Percentiles rank a stretch among this genome's conserved stretches.
phyloP scores from a whole-genome alignment of 2,888 invertebrate genomes.

The Tholera decimalis region DNA sequence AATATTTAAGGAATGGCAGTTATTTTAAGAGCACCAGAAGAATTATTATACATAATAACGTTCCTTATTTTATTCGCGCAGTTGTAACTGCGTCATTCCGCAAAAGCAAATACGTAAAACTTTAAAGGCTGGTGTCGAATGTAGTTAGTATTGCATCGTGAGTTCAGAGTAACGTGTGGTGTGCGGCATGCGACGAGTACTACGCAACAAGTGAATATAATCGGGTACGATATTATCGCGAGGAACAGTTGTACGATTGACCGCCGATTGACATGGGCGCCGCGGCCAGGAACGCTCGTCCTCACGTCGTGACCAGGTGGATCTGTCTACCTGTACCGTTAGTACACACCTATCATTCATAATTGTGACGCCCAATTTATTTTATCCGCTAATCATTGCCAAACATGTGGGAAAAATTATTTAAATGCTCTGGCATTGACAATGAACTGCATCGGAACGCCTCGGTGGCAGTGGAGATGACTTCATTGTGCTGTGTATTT shows the following conservation, averaged over 20 bases:
- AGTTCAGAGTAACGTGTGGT: conserved; percentile 85
- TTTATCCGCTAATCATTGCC: conserved; percentile 55
- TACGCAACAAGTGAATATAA: conserved; percentile 88
- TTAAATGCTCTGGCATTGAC: conserved; percentile 51
- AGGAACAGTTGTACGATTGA: conserved; percentile 81
- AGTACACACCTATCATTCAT: conserved; percentile 72
- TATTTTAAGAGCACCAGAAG: conserved; percentile 50
- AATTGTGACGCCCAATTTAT: conserved; percentile 47
- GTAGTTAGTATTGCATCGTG: conserved; percentile 81
- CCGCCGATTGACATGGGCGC: conserved; percentile 88
- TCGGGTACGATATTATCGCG: conserved; percentile 79
- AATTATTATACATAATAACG: conserved; percentile 51
- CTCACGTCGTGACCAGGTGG: conserved; percentile 89
- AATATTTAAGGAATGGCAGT: conserved; percentile 36
- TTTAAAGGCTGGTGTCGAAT: conserved; percentile 77
- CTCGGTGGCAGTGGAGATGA: conserved; percentile 30
- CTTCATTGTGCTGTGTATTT: conserved; percentile 19
- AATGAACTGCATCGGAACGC: conserved; percentile 30
- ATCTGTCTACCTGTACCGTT: conserved; percentile 87
- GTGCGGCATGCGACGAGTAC: conserved; percentile 79
- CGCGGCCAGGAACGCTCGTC: conserved; percentile 87
- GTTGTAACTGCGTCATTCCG: conserved; percentile 73
- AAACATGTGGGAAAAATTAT: conserved; percentile 48
- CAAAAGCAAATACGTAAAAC: conserved; percentile 76
- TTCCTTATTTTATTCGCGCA: conserved; percentile 61